Conservation (phyloP, 2,797 vertebrate species). For the Arctocebus calabarensis region DNA sequence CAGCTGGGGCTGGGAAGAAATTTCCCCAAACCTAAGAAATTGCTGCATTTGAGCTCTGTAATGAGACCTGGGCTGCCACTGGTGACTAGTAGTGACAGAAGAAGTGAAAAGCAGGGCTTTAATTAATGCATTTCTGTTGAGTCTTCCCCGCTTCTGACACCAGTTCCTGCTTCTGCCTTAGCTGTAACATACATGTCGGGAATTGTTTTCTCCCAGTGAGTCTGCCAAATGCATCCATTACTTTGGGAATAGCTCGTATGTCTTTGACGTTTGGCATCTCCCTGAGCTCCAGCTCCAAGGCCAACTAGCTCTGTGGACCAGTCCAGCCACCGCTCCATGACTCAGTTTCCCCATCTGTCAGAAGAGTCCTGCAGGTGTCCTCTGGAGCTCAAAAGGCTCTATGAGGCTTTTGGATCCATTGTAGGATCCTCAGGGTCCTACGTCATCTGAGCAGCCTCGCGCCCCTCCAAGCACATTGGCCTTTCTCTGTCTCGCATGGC, state of each 20-base stretch:
- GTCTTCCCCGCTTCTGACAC: neutral
- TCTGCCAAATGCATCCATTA: neutral
- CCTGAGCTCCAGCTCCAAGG: neutral
- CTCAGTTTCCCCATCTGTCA: conserved; percentile 21
- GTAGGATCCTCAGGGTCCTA: no score
- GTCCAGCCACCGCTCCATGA: neutral
- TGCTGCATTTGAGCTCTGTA: neutral
- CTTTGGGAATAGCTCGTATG: neutral
- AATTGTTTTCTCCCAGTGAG: neutral
- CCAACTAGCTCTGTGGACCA: neutral
- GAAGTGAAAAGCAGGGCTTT: neutral
- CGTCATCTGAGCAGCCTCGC: neutral
- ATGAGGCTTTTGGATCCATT: no score
- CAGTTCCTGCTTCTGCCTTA: neutral
- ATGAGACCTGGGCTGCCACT: conserved; percentile 51
- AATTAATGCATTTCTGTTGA: conserved; percentile 16
- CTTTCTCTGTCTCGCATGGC: neutral
- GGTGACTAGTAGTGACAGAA: conserved; percentile 53
- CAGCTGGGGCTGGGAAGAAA: neutral
- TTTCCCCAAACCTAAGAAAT: conserved; percentile 32
- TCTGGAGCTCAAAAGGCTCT: neutral
- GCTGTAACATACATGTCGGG: neutral
- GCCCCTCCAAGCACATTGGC: no score
- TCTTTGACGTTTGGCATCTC: neutral
- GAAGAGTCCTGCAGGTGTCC: neutral